These are phyloP conservation scores for Leucoraja erinaceus DNA, from an alignment of 2,113 vertebrate species.

Conservation along the genomic window DNA sequence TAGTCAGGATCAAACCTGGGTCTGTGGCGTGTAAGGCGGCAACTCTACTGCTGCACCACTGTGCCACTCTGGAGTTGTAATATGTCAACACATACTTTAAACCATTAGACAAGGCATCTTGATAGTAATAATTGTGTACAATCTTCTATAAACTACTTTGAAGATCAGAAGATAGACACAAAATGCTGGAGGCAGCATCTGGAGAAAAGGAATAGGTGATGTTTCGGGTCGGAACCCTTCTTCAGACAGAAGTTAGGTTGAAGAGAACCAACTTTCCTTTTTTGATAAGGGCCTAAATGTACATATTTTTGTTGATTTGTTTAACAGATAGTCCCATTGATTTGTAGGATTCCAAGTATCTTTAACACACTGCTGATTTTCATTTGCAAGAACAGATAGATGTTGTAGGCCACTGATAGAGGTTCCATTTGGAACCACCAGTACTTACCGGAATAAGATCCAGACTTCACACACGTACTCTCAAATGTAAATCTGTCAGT, in stretches of 20 bases:
- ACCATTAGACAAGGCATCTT: background rate
- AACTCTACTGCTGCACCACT: too few relatives aligned
- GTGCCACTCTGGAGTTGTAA: background rate
- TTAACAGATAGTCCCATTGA: background rate
- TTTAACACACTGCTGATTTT: too few relatives aligned
- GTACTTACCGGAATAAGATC: too few relatives aligned
- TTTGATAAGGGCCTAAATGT: background rate
- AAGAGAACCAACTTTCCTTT: background rate
- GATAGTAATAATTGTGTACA: background rate
- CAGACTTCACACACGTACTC: too few relatives aligned
- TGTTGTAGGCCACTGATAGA: background rate
- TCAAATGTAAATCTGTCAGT: too few relatives aligned
- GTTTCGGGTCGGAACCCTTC: too few relatives aligned
- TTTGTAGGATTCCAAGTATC: background rate
- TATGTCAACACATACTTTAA: background rate
- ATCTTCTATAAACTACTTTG: background rate
- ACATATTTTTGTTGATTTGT: background rate
- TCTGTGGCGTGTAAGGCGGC: too few relatives aligned
- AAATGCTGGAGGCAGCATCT: too few relatives aligned
- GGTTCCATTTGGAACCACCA: too few relatives aligned
- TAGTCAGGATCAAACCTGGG: too few relatives aligned
- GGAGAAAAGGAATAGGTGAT: too few relatives aligned
- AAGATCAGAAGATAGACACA: too few relatives aligned
- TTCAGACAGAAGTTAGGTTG: background rate
- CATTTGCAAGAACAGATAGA: background rate